Base-by-base conservation (phyloP, 1,140 invertebrate species). In the Diprion similis region DNA sequence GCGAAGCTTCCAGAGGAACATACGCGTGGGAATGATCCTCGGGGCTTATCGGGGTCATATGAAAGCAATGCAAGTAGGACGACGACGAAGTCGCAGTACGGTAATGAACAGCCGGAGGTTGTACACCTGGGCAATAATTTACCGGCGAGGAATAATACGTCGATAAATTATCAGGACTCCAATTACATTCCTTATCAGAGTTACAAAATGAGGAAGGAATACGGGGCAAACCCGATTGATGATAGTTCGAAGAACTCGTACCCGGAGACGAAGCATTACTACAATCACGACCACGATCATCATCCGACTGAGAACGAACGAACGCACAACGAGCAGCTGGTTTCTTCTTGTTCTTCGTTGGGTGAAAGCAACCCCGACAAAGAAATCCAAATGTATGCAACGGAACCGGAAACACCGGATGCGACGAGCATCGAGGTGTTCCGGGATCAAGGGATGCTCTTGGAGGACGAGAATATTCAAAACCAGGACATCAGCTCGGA, bases 401-500 rank as follows among this genome's bases (percentile, higher is more conserved):
- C 51, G n/a, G 51, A 59, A 8, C 8, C n/a, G 51, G 51, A 17
- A 17, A 13, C 11, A 59, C 51, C 51, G n/a, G 11, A 37, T 37
- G 24, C 9, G 11, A 4, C n/a, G 59, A 70, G 10, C 48, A 46
- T 2, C 13, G 47, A 65, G 17, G 2, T 15, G 19, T 66, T 68
- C 46, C 51, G 51, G 11, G 48, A 74, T 10, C 48, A 66, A 13
- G 0, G 10, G 15, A 66, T 72, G 46, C 46, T 4, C 10, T 17
- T 70, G 8, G 73, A 79, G 13, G 83, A 84, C 46, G 78, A 83
- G 65, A 82, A 85, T 37, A 87, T 88, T 10, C 77, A 86, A 37
- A 88, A 88, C 72, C 86, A 88, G 67, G 86, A 88, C 19, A 86
- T 87, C 65, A 84, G 85, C 19, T 73, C 82, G 0, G 84, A 86